Evolutionary conservation across 2,888 invertebrate species (phyloP).

Genomic region (Priapulus caudatus): DNA sequence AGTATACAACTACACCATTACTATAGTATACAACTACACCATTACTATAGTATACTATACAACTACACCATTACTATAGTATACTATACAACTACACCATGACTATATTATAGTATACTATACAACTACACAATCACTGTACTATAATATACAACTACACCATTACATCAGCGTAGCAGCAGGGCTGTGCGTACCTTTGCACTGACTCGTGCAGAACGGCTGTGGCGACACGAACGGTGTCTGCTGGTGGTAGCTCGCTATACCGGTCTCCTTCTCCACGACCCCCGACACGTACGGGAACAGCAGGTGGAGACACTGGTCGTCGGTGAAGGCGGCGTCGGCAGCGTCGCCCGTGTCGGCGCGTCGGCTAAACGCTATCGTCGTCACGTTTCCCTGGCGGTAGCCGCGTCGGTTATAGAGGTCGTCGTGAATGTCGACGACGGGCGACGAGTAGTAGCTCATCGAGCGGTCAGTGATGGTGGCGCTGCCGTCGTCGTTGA

Average conservation of each 20-base stretch:
- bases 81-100: neutral
- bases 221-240: neutral
- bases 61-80: neutral
- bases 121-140: no score
- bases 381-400: neutral
- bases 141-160: no score
- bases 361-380: neutral
- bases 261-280: neutral
- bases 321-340: neutral
- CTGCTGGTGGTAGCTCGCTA: neutral
- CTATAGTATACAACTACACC: no score
- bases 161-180: no score
- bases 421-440: neutral
- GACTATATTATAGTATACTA: conserved; percentile 1
- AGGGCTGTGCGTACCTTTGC: neutral
- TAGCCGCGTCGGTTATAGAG: neutral
- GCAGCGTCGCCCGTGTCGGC: neutral
- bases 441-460: neutral
- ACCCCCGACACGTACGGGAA: neutral
- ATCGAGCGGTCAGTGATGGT: neutral
- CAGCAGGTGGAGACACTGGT: neutral
- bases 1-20: no score
- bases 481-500: neutral
- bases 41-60: neutral
- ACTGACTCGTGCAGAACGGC: neutral